Evolutionary conservation across 1,140 invertebrate genomes (phyloP), one percentile per base, ranked within the genome.

Genomic region (Berghia stephanieae): DNA sequence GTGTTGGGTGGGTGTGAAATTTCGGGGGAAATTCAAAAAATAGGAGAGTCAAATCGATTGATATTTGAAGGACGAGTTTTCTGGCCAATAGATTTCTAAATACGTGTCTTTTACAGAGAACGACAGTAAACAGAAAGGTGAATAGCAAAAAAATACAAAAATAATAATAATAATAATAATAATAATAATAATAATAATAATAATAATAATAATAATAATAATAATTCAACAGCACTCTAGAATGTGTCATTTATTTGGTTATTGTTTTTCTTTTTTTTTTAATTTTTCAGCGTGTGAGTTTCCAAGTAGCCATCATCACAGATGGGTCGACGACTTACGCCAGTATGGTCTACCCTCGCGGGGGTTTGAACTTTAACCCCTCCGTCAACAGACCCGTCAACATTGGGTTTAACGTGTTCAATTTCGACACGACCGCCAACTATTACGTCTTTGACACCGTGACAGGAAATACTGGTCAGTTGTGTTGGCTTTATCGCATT

Each of bases 381-480:
- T 6, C 38, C 16, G 27, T 55, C 1, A 2, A 24, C 13, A 27
- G 49, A 57, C 31, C 24, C 1, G 44, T 73, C 43, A 18, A 36
- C 5, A 34, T 73, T 1, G 40, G 70, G 18, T 8, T 10, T 2
- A n/a, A n/a, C 5, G 16, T 31, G 1, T 38, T 6, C 13, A 73
- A 55, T 36, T 49, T 73, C 2, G 70, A 55, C 21, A 31, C 3
- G 8, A 57, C 27, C 21, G 27, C 44, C 21, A 73, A 55, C 34
- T 73, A 55, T n/a, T 73, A 73, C 27, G 10, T 5, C 8, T 73
- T 73, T 55, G 70, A 73, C 40, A 4, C 6, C 3, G 70, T 73
- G 10, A 57, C 38, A 2, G 70, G 70, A 2, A 73, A 73, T 24
- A 73, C 70, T 24, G 70, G 70, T 73, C 16, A 73, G 60, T 63